These are phyloP conservation scores for Lasioglossum vierecki DNA, from an alignment of 2,888 invertebrate species.

Conservation along the genomic window DNA sequence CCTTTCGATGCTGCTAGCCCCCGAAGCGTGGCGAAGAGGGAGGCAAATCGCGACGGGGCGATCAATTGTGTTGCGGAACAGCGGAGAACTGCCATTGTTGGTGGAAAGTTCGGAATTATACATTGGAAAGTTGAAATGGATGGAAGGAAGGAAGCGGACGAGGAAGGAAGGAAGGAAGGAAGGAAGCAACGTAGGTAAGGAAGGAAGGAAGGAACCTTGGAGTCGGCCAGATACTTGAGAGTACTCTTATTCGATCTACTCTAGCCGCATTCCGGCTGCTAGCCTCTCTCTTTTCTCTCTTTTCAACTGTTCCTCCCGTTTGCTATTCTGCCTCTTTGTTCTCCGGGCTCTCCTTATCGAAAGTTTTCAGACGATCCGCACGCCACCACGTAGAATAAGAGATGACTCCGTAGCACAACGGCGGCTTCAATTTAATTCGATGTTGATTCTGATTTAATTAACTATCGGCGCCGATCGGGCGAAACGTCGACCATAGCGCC, in stretches of 20 bases:
- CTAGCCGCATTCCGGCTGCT: constrained; percentile 30
- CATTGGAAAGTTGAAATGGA: constrained; percentile 77
- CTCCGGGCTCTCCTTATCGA: constrained; percentile 60
- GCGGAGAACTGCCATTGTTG: constrained; percentile 79
- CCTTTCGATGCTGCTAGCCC: constrained; percentile 60
- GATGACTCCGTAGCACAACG: constrained; percentile 61
- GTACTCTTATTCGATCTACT: constrained; percentile 62
- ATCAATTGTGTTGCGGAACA: constrained; percentile 80
- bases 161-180: constrained; percentile 44
- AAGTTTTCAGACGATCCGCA: constrained; percentile 66
- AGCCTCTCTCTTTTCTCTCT: background rate
- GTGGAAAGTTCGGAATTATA: constrained; percentile 80
- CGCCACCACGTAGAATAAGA: constrained; percentile 62
- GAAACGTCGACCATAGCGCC: constrained; percentile 46
- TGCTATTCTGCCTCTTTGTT: constrained; percentile 48
- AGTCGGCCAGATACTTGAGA: constrained; percentile 65
- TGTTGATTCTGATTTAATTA: constrained; percentile 77
- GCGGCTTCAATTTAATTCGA: constrained; percentile 72
- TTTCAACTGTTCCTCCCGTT: constrained; percentile 14
- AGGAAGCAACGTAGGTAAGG: constrained; percentile 52
- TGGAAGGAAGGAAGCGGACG: constrained; percentile 34
- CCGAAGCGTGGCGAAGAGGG: constrained; percentile 39
- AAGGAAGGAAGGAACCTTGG: constrained; percentile 53
- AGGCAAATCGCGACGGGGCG: constrained; percentile 71
- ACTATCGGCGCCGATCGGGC: constrained; percentile 63